Evolutionary conservation across 2,888 invertebrate genomes (phyloP), one percentile per base, ranked within the genome.

Genomic region (Athripsodes cinereus): DNA sequence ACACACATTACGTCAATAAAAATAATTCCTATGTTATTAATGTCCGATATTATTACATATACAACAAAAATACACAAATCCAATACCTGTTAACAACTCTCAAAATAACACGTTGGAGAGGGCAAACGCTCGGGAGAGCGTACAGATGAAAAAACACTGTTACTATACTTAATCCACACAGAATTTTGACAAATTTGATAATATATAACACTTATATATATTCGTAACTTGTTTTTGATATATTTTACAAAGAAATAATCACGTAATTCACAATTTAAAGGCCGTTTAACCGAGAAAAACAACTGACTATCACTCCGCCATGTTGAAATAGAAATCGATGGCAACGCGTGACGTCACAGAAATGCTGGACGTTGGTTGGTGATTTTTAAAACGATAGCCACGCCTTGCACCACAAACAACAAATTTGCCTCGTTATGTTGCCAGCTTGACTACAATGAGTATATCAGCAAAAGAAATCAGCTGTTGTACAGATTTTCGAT

Each of bases 221-320:
- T 8, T 3, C 16, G 16, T 40, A 16, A n/a, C 3, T 5, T 3
- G 16, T 40, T 2, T 8, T 16, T 40, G 5, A 40, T 2, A n/a
- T 40, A 40, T n/a, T 40, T 40, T 8, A n/a, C n/a, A 13, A 16
- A 3, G 13, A 40, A 47, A 47, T 47, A 20, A 20, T 19, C 5
- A 8, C 8, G 5, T 20, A 47, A 47, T n/a, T 20, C 47, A 47
- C 47, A 20, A 47, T 20, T 47, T 47, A 19, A 20, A 19, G 21
- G 10, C 6, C 2, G 47, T 20, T 47, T 47, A 11, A 20, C 20
- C 19, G 47, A 21, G 40, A 44, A 59, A 55, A 70, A 68, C 72
- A 72, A 72, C 70, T 72, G 72, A 70, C 69, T 69, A 68, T 59
- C 67, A 65, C 64, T 69, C 71, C 73, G 77, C 76, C 77, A 78